Base-by-base conservation (phyloP, 2,797 vertebrate species). In the Paguma larvata region DNA sequence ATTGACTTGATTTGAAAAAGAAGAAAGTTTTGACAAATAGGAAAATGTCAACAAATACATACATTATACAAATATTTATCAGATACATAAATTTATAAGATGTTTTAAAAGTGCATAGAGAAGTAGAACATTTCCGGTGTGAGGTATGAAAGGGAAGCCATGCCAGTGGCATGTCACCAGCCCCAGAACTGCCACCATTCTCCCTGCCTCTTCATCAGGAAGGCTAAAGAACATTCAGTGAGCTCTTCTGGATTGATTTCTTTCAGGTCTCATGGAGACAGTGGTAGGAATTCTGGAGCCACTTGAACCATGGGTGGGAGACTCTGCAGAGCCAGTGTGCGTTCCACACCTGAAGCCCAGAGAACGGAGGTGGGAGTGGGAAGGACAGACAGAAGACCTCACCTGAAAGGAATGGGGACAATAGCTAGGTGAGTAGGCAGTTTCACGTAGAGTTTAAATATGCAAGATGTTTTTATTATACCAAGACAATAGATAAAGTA, bases 401-500 rank as follows among this genome's bases (percentile, higher is more conserved):
- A 65, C 62, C 56, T 30, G 15, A 67, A 53, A 91, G 68, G 62
- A 93, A 80, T 77, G 68, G 44, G 75, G 51, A 41, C 0, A 0
- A 10, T 6, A 3, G 68, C 25, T 1, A 25, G 3, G 82, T 5
- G 38, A 68, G 27, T 3, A 65, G 48, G 15, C 32, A 41, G 21
- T 38, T 62, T 30, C 5, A 1, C 4, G 30, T n/a, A 41, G 75
- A 73, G 44, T 88, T 53, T 68, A 92, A 92, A 92, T 67, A 82
- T 14, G 5, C 56, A 21, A 63, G 78, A 85, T 75, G 72, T 59
- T 90, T 80, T 63, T 75, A n/a, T 85, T 89, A 70, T 38, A 46
- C 21, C 62, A 85, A 91, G 79, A 87, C 94, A 95, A 38, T 25
- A 53, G 78, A 92, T 46, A 23, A 32, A 67, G 62, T 30, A 41